Base-by-base conservation (phyloP, 2,888 invertebrate species). In the Eupithecia insigniata region DNA sequence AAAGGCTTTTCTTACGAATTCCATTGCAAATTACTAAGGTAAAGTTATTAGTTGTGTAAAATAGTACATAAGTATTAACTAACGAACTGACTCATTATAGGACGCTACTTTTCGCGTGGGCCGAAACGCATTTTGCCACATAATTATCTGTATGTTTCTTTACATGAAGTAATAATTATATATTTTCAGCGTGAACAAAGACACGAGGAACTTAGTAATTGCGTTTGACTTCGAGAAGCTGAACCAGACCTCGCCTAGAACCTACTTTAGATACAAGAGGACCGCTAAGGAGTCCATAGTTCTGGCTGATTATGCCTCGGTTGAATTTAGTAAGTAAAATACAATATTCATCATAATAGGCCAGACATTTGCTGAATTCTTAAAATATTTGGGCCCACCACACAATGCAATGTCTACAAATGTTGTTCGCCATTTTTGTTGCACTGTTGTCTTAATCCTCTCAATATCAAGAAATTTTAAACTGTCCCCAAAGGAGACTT, bases 221-320 rank as follows among this genome's bases (percentile, higher is more conserved):
- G 81, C 84, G 61, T 77, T 86, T 0, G 77, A 78, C 26, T 82
- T 85, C 39, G 30, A 10, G 1, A 80, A 70, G 0, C 55, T 83
- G 26, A 76, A 68, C 2, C 32, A 76, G 26, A 79, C 66, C 39
- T 72, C 84, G 8, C 80, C 78, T 18, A 77, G 73, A 39, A 67
- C 68, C 1, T 81, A 78, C 28, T 79, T 82, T 26, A 78, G 73
- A 0, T 84, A 83, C 70, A 76, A 83, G 28, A 80, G 84, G 2
- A 79, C 80, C 14, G 84, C 76, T 0, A 82, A 80, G 58, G 86
- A 86, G 18, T 81, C 87, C 0, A 72, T 86, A 0, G 75, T 80
- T 7, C 64, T 75, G 0, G 67, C 69, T 2, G 85, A 85, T 64
- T 81, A 67, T n/a, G 36, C 72, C 1, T 70, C 67, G 0, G 62